Base-by-base conservation (phyloP, 2,113 vertebrate species). In the Clarias magur region DNA sequence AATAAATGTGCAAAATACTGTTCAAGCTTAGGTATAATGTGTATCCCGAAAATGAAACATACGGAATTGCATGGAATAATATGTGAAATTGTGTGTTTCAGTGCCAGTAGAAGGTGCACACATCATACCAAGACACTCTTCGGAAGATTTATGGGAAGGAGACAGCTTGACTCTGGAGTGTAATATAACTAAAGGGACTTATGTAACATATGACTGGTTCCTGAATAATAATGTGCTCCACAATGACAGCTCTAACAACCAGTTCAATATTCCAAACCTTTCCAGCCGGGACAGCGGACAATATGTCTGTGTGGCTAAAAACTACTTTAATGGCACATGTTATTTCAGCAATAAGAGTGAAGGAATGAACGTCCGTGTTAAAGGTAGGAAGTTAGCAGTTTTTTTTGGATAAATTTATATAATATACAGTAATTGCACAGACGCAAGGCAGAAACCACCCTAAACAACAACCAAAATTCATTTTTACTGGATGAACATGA, bases 191-290 rank as follows among this genome's bases (percentile, higher is more conserved):
- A 54, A 56, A 53, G 95, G 95, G 80, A 95, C 21, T 38, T 16
- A 93, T 3, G 87, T 93, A 1, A 92, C 82, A 60, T 95, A 92
- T 80, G 38, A 85, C 0, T 96, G 95, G 95, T 68, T 91, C 16
- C 48, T 80, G 67, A 86, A 94, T n/a, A 87, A 59, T 21, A 73
- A 0, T 2, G 59, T n/a, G 21, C n/a, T 95, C 67, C 25, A 5
- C 3, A 27, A 63, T 2, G 1, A n/a, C 63, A 72, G 2, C 15
- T 13, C 10, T 67, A 21, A 63, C 0, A 4, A 70, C 9, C 25
- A 5, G 12, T 87, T 94, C 34, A 9, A 0, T 0, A 90, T 94
- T 63, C 0, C 53, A 83, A 89, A 88, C 89, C 92, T 85, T 57
- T 60, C 80, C 72, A 27, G 2, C 0, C 19, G n/a, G 17, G 10